Conservation (phyloP, 1,140 invertebrate species). For the Nymphalis io region DNA sequence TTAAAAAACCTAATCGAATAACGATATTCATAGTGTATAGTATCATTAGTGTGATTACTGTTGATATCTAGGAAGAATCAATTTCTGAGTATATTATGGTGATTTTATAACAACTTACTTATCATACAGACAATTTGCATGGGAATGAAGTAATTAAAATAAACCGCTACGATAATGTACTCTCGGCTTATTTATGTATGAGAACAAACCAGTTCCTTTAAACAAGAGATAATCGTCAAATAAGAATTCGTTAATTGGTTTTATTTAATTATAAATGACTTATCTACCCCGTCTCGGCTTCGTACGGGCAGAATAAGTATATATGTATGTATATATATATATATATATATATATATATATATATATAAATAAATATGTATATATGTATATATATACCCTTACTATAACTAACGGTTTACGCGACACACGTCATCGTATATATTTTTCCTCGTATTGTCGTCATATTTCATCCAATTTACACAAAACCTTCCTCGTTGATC, state of each 20-base stretch:
- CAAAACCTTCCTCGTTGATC: too few species aligned
- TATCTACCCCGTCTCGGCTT: too few species aligned
- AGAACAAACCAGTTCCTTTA: slow-evolving; percentile 26
- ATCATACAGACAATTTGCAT: slow-evolving; percentile 33
- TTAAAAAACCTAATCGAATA: background rate
- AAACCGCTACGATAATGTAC: slow-evolving; percentile 27
- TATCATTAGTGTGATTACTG: background rate
- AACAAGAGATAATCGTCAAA: slow-evolving; percentile 27
- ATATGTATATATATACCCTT: too few species aligned
- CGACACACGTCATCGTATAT: too few species aligned
- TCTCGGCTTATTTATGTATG: slow-evolving; percentile 18
- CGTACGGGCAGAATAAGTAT: too few species aligned
- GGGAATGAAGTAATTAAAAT: slow-evolving; percentile 32
- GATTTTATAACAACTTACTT: slow-evolving; percentile 23
- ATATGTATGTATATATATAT: too few species aligned
- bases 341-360: too few species aligned
- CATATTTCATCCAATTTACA: too few species aligned
- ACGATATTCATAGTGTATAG: background rate
- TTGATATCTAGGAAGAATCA: slow-evolving; percentile 4
- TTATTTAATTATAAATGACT: too few species aligned
- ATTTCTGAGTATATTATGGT: slow-evolving; percentile 12
- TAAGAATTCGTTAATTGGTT: slow-evolving; percentile 18
- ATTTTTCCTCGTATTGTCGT: too few species aligned
- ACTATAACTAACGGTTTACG: too few species aligned
- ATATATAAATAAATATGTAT: too few species aligned